Base-by-base conservation (phyloP, 92 coral and sea anemone genomes). In the Parazoanthus darwini region DNA sequence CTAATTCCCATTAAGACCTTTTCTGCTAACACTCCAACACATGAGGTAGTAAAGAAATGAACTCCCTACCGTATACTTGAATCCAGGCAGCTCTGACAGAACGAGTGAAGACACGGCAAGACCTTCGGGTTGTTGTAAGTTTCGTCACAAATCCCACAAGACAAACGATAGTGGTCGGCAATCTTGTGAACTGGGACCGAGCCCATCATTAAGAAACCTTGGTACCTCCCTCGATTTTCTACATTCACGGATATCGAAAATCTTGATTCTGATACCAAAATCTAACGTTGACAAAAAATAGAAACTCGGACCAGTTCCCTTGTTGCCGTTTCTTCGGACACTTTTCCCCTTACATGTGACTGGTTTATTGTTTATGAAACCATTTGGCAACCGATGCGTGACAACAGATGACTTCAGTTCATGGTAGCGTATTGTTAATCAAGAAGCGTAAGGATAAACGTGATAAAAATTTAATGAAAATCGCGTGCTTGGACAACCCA, bases 41-140 rank as follows among this genome's bases (percentile, higher is more conserved):
- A 63, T 20, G 22, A 22, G 6, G 25, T 63, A 63, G 18, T 46
- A 15, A 11, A 54, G 59, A 63, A 63, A 1, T 3, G 16, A 15
- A 20, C 1, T 36, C 63, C 82, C 58, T 83, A 94, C 98, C 98
- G 88, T 85, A 95, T 95, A 46, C 82, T 93, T 15, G 94, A 90
- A 73, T 95, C 98, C 91, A 95, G 84, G 80, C 98, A 95, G 78
- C 82, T 89, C 39, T 93, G 98, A 58, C 98, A 95, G 79, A 91
- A 95, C 22, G 96, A 95, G 46, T 95, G 98, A 50, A 95, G 96
- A 46, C 98, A 95, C 0, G 98, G 96, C 66, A 95, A 84, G 23
- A 95, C 98, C 82, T 91, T 95, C 1, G 98, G 98, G 63, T 95
- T 95, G 78, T 74, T 95, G 72, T 95, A 95, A 6, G 96, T 95